phyloP scores from a whole-genome alignment of 2,888 invertebrate species.

The Cyaniris semiargus region DNA sequence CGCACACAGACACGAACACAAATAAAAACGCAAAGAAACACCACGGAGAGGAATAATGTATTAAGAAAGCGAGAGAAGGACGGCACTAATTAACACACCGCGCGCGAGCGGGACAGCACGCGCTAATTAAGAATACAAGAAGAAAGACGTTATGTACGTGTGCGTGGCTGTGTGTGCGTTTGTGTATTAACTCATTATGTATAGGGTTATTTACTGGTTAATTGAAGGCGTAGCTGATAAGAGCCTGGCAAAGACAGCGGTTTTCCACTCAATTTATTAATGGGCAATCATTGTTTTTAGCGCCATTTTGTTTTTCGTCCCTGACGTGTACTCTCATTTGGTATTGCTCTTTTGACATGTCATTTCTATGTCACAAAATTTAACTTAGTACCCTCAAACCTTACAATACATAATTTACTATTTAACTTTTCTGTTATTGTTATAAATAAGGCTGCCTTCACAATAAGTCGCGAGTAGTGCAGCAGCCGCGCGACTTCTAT shows the following conservation, averaged over 20 bases:
- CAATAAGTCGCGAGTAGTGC: no score
- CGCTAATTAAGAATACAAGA: conserved; percentile 87
- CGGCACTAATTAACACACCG: conserved; percentile 72
- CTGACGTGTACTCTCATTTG: background rate
- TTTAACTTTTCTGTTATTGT: no score
- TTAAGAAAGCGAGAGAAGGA: conserved; percentile 81
- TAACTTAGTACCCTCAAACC: background rate
- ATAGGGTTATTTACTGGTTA: conserved; percentile 76
- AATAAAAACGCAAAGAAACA: conserved; percentile 81
- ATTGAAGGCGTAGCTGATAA: conserved; percentile 77
- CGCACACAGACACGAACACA: conserved; percentile 80
- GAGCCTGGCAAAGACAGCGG: conserved; percentile 64
- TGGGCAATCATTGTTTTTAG: conserved; percentile 44
- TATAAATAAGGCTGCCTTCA: no score
- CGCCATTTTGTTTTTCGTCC: conserved; percentile 2
- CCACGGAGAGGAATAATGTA: conserved; percentile 80
- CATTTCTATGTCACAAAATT: background rate
- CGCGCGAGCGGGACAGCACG: conserved; percentile 65
- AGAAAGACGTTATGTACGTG: conserved; percentile 78
- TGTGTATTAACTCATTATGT: conserved; percentile 79
- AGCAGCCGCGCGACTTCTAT: no score
- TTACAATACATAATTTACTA: no score
- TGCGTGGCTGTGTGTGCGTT: conserved; percentile 57
- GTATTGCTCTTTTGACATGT: background rate
- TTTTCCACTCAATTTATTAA: conserved; percentile 53